phyloP scores from a whole-genome alignment of 2,888 invertebrate species.

The Iselma pallidipennis region DNA sequence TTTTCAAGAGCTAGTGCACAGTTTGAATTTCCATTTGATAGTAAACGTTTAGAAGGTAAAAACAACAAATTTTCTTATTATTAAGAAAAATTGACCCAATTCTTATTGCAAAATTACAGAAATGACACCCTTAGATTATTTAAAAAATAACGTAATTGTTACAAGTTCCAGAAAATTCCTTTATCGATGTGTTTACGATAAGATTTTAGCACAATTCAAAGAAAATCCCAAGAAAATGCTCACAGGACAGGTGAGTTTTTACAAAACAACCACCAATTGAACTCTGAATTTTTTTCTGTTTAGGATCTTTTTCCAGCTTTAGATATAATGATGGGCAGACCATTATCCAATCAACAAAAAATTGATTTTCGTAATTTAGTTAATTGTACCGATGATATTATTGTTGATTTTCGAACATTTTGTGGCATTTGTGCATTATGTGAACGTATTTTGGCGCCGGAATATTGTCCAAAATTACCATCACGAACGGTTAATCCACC shows the following conservation, averaged over 20 bases:
- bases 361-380: conserved; percentile 58
- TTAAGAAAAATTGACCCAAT: too few species aligned
- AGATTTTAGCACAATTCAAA: conserved; percentile 23
- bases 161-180: conserved; percentile 63
- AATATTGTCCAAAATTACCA: conserved; percentile 56
- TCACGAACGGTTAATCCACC: conserved; percentile 68
- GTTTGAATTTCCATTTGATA: conserved; percentile 76
- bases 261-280: too few species aligned
- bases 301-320: conserved; percentile 63
- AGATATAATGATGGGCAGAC: conserved; percentile 68
- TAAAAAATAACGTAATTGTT: conserved; percentile 68
- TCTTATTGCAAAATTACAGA: too few species aligned
- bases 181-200: conserved; percentile 62
- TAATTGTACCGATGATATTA: conserved; percentile 60
- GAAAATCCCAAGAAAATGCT: background rate
- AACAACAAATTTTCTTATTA: conserved; percentile 3
- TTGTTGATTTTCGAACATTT: conserved; percentile 73
- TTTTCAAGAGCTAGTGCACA: conserved; percentile 74
- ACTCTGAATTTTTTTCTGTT: conserved; percentile 17
- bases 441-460: conserved; percentile 69
- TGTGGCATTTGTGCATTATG: conserved; percentile 78
- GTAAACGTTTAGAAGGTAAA: conserved; percentile 59
- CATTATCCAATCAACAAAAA: conserved; percentile 59
- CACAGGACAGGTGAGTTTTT: background rate
- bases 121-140: conserved; percentile 72